Conservation (phyloP, 2,888 invertebrate genomes). For the Synanthedon formicaeformis region DNA sequence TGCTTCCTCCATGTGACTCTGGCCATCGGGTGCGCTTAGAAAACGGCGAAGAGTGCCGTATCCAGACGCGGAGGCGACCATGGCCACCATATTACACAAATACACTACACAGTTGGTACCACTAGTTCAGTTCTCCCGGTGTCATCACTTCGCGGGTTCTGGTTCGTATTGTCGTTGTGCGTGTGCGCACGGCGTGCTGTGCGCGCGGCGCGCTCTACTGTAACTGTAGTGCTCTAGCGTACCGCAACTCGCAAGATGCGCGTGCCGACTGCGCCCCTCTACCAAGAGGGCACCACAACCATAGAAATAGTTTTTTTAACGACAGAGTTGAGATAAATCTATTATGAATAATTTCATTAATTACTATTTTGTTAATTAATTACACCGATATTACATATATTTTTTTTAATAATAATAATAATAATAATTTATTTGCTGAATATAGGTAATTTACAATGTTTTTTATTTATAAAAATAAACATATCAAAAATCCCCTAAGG, state of each 20-base stretch:
- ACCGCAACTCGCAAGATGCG: not conserved
- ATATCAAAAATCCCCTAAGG: too few relatives aligned
- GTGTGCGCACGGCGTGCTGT: slow-evolving; percentile 41
- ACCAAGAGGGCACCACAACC: slow-evolving; percentile 17
- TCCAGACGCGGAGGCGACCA: slow-evolving; percentile 65
- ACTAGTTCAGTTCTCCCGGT: slow-evolving; percentile 35
- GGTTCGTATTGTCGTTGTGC: slow-evolving; percentile 12
- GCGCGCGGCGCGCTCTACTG: slow-evolving; percentile 52
- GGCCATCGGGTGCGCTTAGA: slow-evolving; percentile 60
- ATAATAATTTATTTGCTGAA: too few relatives aligned
- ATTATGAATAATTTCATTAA: too few relatives aligned
- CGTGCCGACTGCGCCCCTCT: slow-evolving; percentile 24
- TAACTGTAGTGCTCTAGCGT: slow-evolving; percentile 4
- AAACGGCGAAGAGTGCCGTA: slow-evolving; percentile 65
- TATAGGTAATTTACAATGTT: too few relatives aligned
- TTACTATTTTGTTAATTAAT: too few relatives aligned
- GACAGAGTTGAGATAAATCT: not conserved
- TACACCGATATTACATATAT: too few relatives aligned
- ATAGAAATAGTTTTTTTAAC: slow-evolving; percentile 15
- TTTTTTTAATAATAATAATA: too few relatives aligned
- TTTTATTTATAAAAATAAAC: too few relatives aligned
- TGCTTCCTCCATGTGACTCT: slow-evolving; percentile 30
- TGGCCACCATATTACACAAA: slow-evolving; percentile 46
- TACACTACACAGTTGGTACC: slow-evolving; percentile 29
- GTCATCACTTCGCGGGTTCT: slow-evolving; percentile 49